Conservation (phyloP, 2,888 invertebrate genomes). For the Zygaena filipendulae region DNA sequence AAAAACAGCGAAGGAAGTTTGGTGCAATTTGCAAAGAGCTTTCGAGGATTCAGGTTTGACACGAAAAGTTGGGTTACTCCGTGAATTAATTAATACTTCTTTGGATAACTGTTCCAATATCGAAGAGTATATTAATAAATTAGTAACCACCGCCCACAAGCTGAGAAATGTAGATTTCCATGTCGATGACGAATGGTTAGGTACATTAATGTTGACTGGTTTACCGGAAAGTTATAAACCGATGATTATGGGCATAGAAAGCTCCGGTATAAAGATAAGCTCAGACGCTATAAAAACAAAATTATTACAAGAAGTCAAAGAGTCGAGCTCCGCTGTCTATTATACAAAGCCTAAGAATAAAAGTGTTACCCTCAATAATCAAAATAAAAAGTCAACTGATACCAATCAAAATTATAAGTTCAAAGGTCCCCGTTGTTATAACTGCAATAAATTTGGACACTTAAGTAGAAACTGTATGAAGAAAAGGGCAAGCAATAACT, state of each 20-base stretch:
- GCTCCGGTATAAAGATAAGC: conserved; percentile 11
- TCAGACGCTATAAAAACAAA: conserved; percentile 15
- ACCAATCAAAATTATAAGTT: not conserved
- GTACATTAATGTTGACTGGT: conserved; percentile 13
- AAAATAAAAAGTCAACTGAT: conserved; percentile 2
- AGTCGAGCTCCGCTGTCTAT: conserved; percentile 2
- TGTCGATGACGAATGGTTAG: conserved; percentile 16
- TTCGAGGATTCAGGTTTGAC: conserved; percentile 11
- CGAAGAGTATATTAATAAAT: conserved; percentile 14
- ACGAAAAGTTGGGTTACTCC: conserved; percentile 8
- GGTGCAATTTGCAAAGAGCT: conserved; percentile 6
- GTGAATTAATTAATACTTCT: conserved; percentile 5
- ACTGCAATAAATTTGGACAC: conserved; percentile 14
- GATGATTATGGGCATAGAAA: conserved; percentile 18
- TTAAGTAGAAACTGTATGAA: conserved; percentile 10
- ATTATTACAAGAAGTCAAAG: conserved; percentile 13
- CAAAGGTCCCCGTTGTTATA: conserved; percentile 17
- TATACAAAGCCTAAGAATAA: conserved; percentile 5
- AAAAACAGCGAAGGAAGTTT: conserved; percentile 7
- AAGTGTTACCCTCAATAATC: not conserved
- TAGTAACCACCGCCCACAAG: conserved; percentile 14
- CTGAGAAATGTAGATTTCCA: conserved; percentile 14
- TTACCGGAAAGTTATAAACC: conserved; percentile 15
- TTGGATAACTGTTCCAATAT: conserved; percentile 1
- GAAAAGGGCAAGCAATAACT: conserved; percentile 7